Base-by-base conservation (phyloP, 2,797 vertebrate species). In the Platalea minor region DNA sequence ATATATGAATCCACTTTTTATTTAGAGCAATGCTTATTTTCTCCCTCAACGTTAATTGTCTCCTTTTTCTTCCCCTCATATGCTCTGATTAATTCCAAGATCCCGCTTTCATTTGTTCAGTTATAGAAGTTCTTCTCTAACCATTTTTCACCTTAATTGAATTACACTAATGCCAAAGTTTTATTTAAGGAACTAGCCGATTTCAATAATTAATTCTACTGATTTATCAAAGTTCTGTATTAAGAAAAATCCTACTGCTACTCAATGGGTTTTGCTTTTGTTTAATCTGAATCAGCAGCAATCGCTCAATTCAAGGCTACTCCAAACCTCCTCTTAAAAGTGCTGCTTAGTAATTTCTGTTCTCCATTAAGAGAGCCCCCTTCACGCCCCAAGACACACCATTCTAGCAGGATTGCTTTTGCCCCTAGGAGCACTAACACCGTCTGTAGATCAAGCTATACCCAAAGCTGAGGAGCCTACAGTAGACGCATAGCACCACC, bases 141-240 rank as follows among this genome's bases (percentile, higher is more conserved):
- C 7, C 20, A 72, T 91, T 97, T 72, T 89, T 91, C 76, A 88
- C 37, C 20, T 43, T 54, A 79, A 89, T 37, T 94, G 79, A 93
- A 72, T 65, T 78, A 54, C 73, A 84, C 14, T 37, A 65, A 57
- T 31, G 65, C 26, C 18, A 73, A 91, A 89, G 24, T 51, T 59
- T 86, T 69, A 80, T 61, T 56, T 85, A 79, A 85, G n/a, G 43
- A 79, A 61, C 50, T 54, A 50, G 31, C 13, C 43, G 20, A 81
- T 87, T 85, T 85, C 35, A 87, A 48, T 69, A 82, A 79, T 53
- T 93, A 94, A 79, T 76, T 69, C 41, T 63, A 85, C 39, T 69
- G 28, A 85, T 56, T 70, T 93, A 63, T 70, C 19, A 39, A 63
- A 88, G 26, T n/a, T 81, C 24, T 53, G 5, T 56, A 70, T 48